Evolutionary conservation across 2,888 invertebrate species (phyloP).

Genomic region (Leucophora obtusa): DNA sequence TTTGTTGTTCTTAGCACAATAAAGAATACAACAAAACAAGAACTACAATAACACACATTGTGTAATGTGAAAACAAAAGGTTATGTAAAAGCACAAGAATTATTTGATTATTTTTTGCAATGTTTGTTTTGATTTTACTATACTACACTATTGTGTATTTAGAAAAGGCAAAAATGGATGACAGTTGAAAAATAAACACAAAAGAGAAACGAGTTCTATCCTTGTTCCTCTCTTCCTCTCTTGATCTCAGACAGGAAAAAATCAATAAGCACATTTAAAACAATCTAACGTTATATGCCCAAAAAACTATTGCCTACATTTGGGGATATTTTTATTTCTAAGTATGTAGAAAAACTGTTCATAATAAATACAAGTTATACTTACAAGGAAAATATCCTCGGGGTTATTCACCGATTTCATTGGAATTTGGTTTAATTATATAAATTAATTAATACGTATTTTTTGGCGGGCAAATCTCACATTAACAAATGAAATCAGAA

Average conservation of each 20-base stretch:
- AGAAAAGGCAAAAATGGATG: background rate
- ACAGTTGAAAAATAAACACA: background rate
- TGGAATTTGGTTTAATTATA: too few relatives aligned
- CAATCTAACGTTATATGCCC: background rate
- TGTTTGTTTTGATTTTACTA: conserved; percentile 55
- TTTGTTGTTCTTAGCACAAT: conserved; percentile 15
- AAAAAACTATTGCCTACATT: conserved; percentile 3
- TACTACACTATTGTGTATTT: background rate
- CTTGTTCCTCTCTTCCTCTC: background rate
- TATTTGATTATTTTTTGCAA: conserved; percentile 27
- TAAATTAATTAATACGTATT: too few relatives aligned
- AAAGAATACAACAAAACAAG: background rate
- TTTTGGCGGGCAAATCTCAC: too few relatives aligned
- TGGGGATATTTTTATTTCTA: conserved; percentile 14
- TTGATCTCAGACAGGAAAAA: background rate
- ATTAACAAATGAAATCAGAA: too few relatives aligned
- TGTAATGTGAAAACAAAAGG: conserved; percentile 12
- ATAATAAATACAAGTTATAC: background rate
- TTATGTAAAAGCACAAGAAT: conserved; percentile 29
- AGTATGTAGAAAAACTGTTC: background rate
- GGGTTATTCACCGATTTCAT: too few relatives aligned
- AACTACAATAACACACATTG: background rate
- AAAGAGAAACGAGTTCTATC: conserved; percentile 15
- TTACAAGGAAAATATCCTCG: too few relatives aligned
- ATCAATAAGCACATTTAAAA: background rate